Percentiles rank a stretch among this genome's conserved stretches.
These are phyloP conservation scores for Apodemia mormo DNA, from an alignment of 2,888 invertebrate species.

Conservation along the genomic window DNA sequence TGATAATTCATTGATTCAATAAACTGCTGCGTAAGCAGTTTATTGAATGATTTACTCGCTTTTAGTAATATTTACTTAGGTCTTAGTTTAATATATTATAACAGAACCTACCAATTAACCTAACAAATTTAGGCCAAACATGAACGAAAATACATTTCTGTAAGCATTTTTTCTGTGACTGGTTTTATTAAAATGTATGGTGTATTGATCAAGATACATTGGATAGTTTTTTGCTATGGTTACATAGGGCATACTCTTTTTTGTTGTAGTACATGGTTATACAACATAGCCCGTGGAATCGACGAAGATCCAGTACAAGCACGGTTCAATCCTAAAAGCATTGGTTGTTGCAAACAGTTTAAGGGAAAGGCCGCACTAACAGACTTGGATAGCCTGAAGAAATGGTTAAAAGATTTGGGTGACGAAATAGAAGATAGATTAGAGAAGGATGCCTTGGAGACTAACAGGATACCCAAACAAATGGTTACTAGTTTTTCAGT, in stretches of 20 bases:
- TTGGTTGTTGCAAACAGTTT: conserved; percentile 98
- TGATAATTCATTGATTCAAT: too few species aligned
- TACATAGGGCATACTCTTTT: neutral
- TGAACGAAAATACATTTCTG: too few species aligned
- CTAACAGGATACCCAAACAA: conserved; percentile 89
- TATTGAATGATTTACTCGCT: too few species aligned
- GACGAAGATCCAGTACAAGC: conserved; percentile 92
- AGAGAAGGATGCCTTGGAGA: conserved; percentile 89
- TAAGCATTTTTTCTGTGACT: too few species aligned
- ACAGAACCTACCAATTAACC: too few species aligned
- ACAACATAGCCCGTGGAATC: conserved; percentile 92
- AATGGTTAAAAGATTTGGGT: conserved; percentile 91
- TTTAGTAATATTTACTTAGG: too few species aligned
- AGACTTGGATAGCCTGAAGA: conserved; percentile 84
- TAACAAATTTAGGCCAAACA: too few species aligned
- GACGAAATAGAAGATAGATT: conserved; percentile 92
- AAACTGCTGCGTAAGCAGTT: too few species aligned
- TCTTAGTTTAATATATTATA: too few species aligned
- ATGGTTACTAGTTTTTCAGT: conserved; percentile 88
- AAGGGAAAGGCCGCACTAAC: conserved; percentile 89
- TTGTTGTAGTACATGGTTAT: conserved; percentile 87
- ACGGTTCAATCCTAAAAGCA: conserved; percentile 93
- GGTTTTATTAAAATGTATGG: too few species aligned
- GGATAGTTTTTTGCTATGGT: too few species aligned
- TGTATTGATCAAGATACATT: too few species aligned